Evolutionary conservation across 2,113 vertebrate species (phyloP).

Genomic region (Mesitornis unicolor): DNA sequence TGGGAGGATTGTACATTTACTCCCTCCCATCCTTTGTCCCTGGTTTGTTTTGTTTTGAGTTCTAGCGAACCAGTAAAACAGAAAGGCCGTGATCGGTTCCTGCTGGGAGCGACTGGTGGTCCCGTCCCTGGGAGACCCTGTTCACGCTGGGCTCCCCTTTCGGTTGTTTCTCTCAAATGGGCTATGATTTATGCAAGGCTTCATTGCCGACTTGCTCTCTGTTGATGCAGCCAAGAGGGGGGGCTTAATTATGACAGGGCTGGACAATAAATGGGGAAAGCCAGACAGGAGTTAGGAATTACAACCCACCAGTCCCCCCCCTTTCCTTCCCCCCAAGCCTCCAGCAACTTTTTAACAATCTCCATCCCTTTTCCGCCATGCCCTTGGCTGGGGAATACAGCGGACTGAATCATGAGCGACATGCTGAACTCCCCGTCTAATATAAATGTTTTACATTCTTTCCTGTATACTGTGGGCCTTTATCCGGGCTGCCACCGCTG

Average conservation of each 20-base stretch:
- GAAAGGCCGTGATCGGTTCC: slow-evolving; percentile 44
- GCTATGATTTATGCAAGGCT: slow-evolving; percentile 59
- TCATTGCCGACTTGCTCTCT: slow-evolving; percentile 57
- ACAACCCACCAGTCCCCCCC: not conserved
- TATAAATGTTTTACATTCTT: slow-evolving; percentile 62
- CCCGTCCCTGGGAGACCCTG: slow-evolving; percentile 56
- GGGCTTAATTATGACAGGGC: slow-evolving; percentile 55
- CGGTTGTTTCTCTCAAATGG: slow-evolving; percentile 36
- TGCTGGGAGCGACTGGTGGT: slow-evolving; percentile 52
- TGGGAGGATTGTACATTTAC: slow-evolving; percentile 66
- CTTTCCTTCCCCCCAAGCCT: not conserved
- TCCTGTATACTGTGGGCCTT: slow-evolving; percentile 5
- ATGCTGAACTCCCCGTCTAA: slow-evolving; percentile 29
- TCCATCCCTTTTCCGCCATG: slow-evolving; percentile 27
- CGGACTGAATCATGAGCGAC: slow-evolving; percentile 24
- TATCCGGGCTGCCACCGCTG: not conserved
- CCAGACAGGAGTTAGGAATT: slow-evolving; percentile 61
- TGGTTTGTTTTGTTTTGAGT: slow-evolving; percentile 65
- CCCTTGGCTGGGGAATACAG: slow-evolving; percentile 29
- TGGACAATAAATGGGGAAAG: slow-evolving; percentile 56
- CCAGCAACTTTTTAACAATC: slow-evolving; percentile 44
- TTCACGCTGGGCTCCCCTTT: slow-evolving; percentile 29
- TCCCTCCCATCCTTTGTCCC: slow-evolving; percentile 57
- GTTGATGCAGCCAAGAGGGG: slow-evolving; percentile 44
- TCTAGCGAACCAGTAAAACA: slow-evolving; percentile 56